Evolutionary conservation across 2,888 invertebrate genomes (phyloP), one percentile per base, ranked within the genome.

Genomic region (Eupithecia subumbrata): DNA sequence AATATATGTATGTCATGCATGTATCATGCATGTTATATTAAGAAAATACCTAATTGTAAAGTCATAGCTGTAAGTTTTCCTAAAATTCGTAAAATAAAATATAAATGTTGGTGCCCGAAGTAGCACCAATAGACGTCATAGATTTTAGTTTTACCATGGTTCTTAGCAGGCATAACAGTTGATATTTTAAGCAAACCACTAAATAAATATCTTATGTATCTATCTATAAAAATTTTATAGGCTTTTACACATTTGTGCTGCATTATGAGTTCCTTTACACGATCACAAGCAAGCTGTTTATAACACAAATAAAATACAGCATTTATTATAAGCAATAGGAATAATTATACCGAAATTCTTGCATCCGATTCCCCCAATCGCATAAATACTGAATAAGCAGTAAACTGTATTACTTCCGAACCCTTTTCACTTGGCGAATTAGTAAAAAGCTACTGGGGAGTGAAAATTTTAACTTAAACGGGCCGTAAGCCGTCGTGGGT

Each of bases 371-470:
- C 89, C 92, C 94, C 93, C 90, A 80, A 90, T 88, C 89, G 91
- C 91, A 94, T 95, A 95, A 95, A 94, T 94, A 95, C 94, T 95
- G 94, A 94, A 95, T 94, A 94, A 94, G 95, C 94, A 94, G 93
- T 92, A 94, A 94, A 95, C 94, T 94, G 94, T 94, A 94, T 95
- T 94, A 93, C 94, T 94, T 92, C 92, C 90, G 93, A 94, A 95
- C 95, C 95, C 95, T 95, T 94, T 95, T 95, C 95, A 95, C 94
- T 95, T 94, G 93, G 94, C 94, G 93, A 94, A 95, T 95, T 95
- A 94, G 94, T 95, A 94, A 94, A 95, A 95, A 95, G 94, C 94
- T 91, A 92, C 91, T 90, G 93, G 94, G 94, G 94, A 93, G 94
- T 92, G 94, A 92, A 94, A 92, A 94, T 95, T 93, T 95, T 94